phyloP scores from a whole-genome alignment of 2,888 invertebrate species.

The Meiosimyza platycephala region DNA sequence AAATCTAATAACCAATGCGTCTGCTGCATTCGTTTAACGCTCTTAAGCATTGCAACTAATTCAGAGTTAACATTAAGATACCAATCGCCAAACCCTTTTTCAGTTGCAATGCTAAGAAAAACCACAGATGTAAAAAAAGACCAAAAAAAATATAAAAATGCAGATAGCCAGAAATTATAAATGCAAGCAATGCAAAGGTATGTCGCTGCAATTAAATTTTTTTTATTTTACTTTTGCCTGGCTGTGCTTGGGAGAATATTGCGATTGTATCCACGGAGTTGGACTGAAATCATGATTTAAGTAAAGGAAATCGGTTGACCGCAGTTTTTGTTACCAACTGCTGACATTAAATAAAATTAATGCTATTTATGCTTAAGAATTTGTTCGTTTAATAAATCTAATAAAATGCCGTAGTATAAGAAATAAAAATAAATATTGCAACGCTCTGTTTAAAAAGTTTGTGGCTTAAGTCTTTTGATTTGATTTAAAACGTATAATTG shows the following conservation, averaged over 20 bases:
- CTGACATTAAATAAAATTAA: conserved; percentile 26
- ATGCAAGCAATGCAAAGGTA: conserved; percentile 23
- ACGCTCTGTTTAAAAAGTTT: not conserved
- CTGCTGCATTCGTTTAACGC: conserved; percentile 1
- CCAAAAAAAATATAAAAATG: not conserved
- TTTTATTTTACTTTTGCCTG: not conserved
- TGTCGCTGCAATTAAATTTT: conserved; percentile 11
- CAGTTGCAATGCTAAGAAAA: conserved; percentile 21
- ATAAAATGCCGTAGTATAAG: not conserved
- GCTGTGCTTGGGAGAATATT: too few species aligned
- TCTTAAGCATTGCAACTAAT: conserved; percentile 16
- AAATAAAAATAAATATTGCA: not conserved
- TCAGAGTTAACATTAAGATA: conserved; percentile 28
- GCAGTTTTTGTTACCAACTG: not conserved
- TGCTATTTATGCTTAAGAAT: conserved; percentile 32
- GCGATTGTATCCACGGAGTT: too few species aligned
- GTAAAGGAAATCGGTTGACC: too few species aligned
- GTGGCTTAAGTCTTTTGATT: not conserved
- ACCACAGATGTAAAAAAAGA: not conserved
- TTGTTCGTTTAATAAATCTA: conserved; percentile 3
- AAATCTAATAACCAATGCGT: not conserved
- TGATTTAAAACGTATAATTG: not conserved
- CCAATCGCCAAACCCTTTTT: conserved; percentile 32
- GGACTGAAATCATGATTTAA: too few species aligned
- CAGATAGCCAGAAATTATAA: conserved; percentile 24